Conservation (phyloP, 2,797 vertebrate genomes). For the Oceanodroma leucorhoa region DNA sequence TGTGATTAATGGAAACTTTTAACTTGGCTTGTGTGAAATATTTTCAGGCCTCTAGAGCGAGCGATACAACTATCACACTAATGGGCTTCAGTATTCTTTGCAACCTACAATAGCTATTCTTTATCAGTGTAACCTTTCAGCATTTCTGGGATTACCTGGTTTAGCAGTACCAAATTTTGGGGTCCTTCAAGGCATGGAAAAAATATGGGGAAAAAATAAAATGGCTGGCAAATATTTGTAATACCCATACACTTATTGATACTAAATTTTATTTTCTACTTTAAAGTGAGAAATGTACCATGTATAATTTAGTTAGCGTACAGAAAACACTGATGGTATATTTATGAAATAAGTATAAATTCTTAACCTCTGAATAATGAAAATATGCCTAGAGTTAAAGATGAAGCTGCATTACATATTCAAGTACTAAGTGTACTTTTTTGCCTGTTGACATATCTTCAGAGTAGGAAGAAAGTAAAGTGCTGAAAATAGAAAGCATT, state of each 20-base stretch:
- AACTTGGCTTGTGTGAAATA: background rate
- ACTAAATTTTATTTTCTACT: background rate
- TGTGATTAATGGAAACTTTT: conserved; percentile 32
- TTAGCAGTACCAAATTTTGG: background rate
- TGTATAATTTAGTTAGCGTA: background rate
- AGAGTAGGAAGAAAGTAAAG: conserved; percentile 7
- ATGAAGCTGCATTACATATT: conserved; percentile 6
- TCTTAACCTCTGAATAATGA: background rate
- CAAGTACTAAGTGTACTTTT: background rate
- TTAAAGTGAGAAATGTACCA: background rate
- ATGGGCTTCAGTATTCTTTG: background rate
- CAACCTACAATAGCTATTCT: background rate
- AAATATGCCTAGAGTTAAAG: background rate
- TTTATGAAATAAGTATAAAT: background rate
- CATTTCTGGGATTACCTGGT: background rate
- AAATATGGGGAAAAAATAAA: background rate
- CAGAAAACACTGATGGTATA: background rate
- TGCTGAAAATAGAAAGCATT: conserved; percentile 51
- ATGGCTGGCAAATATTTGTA: background rate
- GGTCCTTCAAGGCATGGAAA: background rate
- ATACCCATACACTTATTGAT: background rate
- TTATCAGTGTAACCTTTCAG: background rate
- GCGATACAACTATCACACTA: background rate
- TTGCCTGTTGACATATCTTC: conserved; percentile 25
- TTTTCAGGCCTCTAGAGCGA: background rate